These are phyloP conservation scores for Noctua janthe DNA, from an alignment of 2,888 invertebrate species.

Conservation along the genomic window DNA sequence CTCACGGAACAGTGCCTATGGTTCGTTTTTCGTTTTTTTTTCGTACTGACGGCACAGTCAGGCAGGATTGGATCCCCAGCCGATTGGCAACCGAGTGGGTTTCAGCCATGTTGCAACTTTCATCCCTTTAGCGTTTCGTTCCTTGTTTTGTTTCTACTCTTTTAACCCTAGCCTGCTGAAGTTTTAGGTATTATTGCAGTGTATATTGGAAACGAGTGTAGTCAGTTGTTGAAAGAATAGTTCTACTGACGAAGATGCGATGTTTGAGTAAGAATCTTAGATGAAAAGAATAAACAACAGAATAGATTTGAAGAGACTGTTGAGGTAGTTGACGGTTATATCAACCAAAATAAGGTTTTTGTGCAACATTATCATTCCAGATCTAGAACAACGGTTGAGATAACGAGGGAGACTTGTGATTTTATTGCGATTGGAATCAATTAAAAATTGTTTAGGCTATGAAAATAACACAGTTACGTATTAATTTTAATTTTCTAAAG, in stretches of 20 bases:
- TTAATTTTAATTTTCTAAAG: background rate
- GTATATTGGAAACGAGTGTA: slow-evolving; percentile 28
- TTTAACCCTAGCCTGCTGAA: slow-evolving; percentile 23
- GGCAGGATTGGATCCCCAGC: slow-evolving; percentile 47
- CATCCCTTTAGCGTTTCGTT: slow-evolving; percentile 47
- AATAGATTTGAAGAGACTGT: background rate
- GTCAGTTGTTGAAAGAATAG: background rate
- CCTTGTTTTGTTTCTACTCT: slow-evolving; percentile 52
- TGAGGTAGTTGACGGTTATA: background rate
- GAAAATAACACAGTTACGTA: background rate
- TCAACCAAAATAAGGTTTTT: background rate
- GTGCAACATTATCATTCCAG: background rate
- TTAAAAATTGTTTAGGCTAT: background rate
- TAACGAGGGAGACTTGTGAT: background rate
- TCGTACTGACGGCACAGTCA: background rate
- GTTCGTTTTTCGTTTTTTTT: slow-evolving; percentile 29
- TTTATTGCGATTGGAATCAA: background rate
- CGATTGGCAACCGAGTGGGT: slow-evolving; percentile 58
- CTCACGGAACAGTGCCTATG: slow-evolving; percentile 16
- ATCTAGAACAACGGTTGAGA: background rate
- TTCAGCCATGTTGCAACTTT: slow-evolving; percentile 49
- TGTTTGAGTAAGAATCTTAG: background rate
- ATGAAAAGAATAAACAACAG: background rate
- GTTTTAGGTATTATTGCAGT: slow-evolving; percentile 26
- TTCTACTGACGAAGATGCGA: background rate